Percentiles rank a stretch among this genome's conserved stretches.
phyloP scores from a whole-genome alignment of 2,797 vertebrate genomes.

The Cyclopterus lumpus region DNA sequence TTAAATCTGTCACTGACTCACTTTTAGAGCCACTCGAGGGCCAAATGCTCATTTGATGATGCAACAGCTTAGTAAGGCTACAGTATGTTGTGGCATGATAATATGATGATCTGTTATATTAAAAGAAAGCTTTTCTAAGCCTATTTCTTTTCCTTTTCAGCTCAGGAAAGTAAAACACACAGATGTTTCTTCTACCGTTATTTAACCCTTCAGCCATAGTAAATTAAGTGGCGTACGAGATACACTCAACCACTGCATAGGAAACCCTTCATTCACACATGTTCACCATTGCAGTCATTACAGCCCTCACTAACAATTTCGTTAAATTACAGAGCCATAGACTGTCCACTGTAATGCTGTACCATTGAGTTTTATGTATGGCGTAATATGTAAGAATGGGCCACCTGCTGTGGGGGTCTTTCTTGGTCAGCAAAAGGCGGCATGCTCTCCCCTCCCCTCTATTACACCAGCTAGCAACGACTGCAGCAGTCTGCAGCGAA shows the following conservation, averaged over 20 bases:
- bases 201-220: neutral
- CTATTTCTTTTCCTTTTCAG: neutral
- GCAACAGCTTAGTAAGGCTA: conserved; percentile 4
- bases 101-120: conserved; percentile 4
- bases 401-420: conserved; percentile 36
- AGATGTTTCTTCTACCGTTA: neutral
- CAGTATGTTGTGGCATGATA: neutral
- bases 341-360: conserved; percentile 15
- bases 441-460: conserved; percentile 14
- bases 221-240: neutral
- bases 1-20: conserved; percentile 52
- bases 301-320: conserved; percentile 10
- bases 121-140: neutral
- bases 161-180: neutral
- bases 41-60: conserved; percentile 41
- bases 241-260: conserved; percentile 4
- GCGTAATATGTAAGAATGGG: conserved; percentile 24
- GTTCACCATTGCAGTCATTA: conserved; percentile 27
- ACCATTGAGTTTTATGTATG: conserved; percentile 20
- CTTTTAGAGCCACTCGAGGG: conserved; percentile 17
- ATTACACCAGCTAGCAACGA: conserved; percentile 11
- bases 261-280: conserved; percentile 9
- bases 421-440: conserved; percentile 34
- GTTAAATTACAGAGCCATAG: neutral
- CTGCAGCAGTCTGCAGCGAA: conserved; percentile 39